Conservation (phyloP, 2,113 vertebrate species). For the Hystrix brachyura region DNA sequence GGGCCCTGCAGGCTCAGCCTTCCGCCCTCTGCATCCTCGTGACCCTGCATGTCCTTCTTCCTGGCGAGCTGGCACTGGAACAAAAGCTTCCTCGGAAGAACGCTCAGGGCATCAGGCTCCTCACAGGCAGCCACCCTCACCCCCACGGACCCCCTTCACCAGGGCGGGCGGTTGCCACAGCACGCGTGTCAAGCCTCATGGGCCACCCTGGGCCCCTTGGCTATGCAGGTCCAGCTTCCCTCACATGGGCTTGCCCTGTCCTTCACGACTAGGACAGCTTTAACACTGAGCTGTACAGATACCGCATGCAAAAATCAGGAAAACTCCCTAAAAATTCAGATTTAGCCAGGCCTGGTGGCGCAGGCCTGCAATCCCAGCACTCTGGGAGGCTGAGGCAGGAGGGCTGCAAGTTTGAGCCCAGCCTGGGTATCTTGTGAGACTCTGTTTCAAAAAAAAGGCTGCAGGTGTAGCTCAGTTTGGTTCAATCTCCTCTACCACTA, state of each 20-base stretch:
- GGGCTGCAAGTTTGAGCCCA: not conserved
- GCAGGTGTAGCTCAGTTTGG: not conserved
- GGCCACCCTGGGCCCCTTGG: not conserved
- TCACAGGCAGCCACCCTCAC: not conserved
- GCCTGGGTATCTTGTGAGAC: not conserved
- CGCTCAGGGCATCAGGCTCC: not conserved
- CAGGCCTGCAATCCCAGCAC: not conserved
- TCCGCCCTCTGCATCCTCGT: slow-evolving; percentile 69
- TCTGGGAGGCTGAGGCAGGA: not conserved
- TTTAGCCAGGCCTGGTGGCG: not conserved
- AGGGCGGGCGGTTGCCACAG: not conserved
- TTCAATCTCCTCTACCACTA: not conserved
- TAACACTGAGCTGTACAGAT: slow-evolving; percentile 6
- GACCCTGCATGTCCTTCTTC: slow-evolving; percentile 76
- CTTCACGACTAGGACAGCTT: not conserved
- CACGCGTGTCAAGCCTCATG: not conserved
- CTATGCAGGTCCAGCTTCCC: not conserved
- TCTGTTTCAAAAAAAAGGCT: not conserved
- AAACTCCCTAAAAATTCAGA: not conserved
- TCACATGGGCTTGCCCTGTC: not conserved
- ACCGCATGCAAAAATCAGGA: not conserved
- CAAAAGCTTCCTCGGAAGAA: slow-evolving; percentile 8
- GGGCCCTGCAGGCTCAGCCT: slow-evolving; percentile 48
- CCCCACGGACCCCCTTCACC: not conserved
- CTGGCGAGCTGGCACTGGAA: not conserved